Base-by-base conservation (phyloP, 2,113 vertebrate species). In the Manacus vitellinus region DNA sequence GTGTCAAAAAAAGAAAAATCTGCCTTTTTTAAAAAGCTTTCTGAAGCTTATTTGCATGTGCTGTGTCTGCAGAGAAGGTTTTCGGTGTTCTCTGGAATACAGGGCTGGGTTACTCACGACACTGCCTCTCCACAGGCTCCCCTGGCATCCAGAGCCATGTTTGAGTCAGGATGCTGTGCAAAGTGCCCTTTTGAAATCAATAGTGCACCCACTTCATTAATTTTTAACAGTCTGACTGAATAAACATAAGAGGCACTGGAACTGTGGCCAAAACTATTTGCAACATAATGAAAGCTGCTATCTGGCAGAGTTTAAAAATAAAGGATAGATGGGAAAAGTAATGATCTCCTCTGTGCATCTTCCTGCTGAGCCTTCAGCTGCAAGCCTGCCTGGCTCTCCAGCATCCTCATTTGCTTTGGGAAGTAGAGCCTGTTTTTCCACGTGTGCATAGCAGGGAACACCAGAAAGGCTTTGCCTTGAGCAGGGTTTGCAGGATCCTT, bases 141-240 rank as follows among this genome's bases (percentile, higher is more conserved):
- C 33, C 37, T 65, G 62, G 35, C 39, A 37, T 2, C 3, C 1
- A 0, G 72, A 54, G 73, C 0, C 0, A 25, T 43, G 8, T 51
- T 80, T 31, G 84, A 78, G 43, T 22, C 1, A 3, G 35, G 52
- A 65, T 71, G 72, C 83, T 47, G 4, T 46, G 47, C 61, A 12
- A 56, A 86, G 65, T 31, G 72, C 56, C 37, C 83, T 89, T 82
- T 41, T 24, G 71, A 75, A 93, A 93, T 61, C 87, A 76, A 0
- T 7, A 33, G 41, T 54, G 62, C 67, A 78, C 46, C 76, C 65
- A 72, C 70, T 91, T 89, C 59, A 67, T 91, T 87, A 55, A 84
- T 89, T 91, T 92, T 95, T 92, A 94, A 84, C n/a, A 33, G 18
- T 70, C 72, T 70, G 39, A 35, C 54, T 94, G 59, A 86, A 20